A percentile compares a stretch with the other conserved stretches of the same genome.
These are phyloP conservation scores for Orcinus orca DNA, from an alignment of 2,113 vertebrate species.

Conservation along the genomic window DNA sequence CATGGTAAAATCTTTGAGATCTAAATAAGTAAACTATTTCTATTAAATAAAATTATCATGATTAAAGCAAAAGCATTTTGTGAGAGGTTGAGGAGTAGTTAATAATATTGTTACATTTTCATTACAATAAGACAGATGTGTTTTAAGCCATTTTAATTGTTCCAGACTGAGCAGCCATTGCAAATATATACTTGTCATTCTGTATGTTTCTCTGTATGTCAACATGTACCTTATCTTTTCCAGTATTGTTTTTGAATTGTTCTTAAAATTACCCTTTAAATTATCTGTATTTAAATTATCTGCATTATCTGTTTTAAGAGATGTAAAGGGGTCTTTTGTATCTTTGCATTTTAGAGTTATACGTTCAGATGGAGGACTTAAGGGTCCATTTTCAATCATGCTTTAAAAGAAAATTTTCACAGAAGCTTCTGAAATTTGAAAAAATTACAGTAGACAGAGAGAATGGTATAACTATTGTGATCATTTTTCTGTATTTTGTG, in stretches of 20 bases:
- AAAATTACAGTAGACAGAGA: constrained; percentile 28
- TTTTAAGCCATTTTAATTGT: neutral
- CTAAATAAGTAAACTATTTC: neutral
- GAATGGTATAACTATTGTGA: neutral
- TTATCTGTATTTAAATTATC: neutral
- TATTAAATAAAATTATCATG: neutral
- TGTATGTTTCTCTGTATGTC: neutral
- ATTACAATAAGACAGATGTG: neutral
- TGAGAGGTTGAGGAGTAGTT: neutral
- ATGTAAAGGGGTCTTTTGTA: neutral
- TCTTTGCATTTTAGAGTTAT: neutral
- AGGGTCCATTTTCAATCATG: neutral
- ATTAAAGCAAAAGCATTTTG: neutral
- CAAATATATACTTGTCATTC: neutral
- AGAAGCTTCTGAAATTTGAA: neutral
- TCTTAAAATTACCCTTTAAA: neutral
- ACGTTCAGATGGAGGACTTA: neutral
- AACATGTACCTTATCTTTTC: neutral
- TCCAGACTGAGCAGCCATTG: neutral
- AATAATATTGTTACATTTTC: neutral
- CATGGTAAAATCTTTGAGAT: neutral
- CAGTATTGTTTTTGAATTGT: neutral
- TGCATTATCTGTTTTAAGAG: neutral
- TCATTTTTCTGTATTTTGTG: constrained; percentile 30
- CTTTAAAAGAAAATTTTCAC: neutral